Conservation (phyloP, 1,140 invertebrate genomes). For the Hermetia illucens region DNA sequence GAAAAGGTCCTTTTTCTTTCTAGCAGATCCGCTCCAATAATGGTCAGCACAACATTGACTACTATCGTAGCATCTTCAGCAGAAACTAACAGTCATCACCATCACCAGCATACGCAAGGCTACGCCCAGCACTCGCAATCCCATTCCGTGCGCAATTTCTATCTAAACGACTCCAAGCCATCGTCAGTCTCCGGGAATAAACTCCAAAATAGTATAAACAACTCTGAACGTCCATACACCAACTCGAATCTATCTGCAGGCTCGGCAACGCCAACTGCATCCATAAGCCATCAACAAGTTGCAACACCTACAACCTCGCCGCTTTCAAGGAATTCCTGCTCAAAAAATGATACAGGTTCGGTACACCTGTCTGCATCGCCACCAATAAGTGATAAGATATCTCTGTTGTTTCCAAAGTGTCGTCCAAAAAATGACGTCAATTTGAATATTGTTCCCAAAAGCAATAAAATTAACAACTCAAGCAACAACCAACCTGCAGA, state of each 20-base stretch:
- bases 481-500: conserved; percentile 1
- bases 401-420: conserved; percentile 69
- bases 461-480: conserved; percentile 6
- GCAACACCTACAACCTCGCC: no score
- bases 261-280: no score
- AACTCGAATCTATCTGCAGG: no score
- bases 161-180: no score
- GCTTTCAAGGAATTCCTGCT: no score
- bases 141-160: background rate
- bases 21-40: background rate
- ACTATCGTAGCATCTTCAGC: background rate
- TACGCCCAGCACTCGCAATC: background rate
- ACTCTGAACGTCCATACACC: no score
- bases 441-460: conserved; percentile 36
- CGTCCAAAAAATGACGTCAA: conserved; percentile 46
- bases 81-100: background rate
- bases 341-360: no score
- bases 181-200: no score
- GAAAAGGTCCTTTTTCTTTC: no score
- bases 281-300: no score
- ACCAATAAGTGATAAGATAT: conserved; percentile 52
- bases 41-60: conserved; percentile 1
- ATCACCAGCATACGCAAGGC: no score
- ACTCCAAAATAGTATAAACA: no score
- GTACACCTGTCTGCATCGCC: conserved; percentile 33